A percentile compares a stretch with the other conserved stretches of the same genome.
Evolutionary conservation across 1,140 invertebrate species (phyloP).

Genomic region (Colletes gigas): DNA sequence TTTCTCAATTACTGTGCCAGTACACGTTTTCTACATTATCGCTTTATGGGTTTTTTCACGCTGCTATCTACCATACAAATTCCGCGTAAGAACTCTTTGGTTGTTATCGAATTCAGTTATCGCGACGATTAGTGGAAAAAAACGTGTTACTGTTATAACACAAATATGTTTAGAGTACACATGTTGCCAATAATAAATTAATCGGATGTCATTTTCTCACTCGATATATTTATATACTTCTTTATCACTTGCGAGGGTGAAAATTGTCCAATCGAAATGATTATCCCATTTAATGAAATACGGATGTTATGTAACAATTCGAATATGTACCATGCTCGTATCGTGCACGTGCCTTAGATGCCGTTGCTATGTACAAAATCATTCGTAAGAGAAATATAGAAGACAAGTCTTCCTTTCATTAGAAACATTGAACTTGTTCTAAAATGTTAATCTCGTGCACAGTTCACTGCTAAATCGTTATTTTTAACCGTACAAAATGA

Average conservation of each 20-base stretch:
- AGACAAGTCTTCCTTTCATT: no score
- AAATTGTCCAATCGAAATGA: background rate
- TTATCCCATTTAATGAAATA: background rate
- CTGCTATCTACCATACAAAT: background rate
- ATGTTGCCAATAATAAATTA: background rate
- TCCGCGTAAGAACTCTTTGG: background rate
- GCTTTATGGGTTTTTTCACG: background rate
- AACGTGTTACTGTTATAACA: background rate
- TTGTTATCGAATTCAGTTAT: constrained; percentile 1
- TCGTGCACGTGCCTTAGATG: constrained; percentile 9
- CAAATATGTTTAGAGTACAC: background rate
- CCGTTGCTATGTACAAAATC: constrained; percentile 3
- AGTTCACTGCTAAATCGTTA: background rate
- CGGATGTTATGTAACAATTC: constrained; percentile 31
- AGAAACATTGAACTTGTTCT: background rate
- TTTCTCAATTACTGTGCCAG: background rate
- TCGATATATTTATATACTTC: background rate
- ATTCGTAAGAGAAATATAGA: background rate
- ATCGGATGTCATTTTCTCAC: background rate
- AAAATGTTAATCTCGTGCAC: background rate
- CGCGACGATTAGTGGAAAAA: background rate
- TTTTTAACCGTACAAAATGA: background rate
- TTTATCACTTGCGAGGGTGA: background rate
- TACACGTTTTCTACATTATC: background rate
- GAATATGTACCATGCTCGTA: background rate